Conservation (phyloP, 2,888 invertebrate species). For the Cheilosia soror region DNA sequence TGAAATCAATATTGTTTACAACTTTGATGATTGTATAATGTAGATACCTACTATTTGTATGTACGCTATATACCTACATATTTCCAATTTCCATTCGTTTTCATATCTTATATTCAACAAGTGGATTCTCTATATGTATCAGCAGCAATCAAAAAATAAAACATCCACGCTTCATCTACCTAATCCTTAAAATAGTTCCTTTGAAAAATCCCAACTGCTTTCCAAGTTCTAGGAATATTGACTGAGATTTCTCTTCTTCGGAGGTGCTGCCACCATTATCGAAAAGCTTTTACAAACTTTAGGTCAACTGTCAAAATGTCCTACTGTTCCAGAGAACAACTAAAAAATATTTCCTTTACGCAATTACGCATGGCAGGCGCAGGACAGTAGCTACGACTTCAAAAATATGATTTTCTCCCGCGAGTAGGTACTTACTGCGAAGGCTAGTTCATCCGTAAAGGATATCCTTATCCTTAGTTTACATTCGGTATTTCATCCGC, state of each 20-base stretch:
- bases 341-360: slow-evolving; percentile 30
- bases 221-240: background rate
- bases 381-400: slow-evolving; percentile 2
- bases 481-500: slow-evolving; percentile 53
- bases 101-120: too few relatives aligned
- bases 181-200: background rate
- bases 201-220: background rate
- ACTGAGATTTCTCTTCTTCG: background rate
- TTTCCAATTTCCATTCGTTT: too few relatives aligned
- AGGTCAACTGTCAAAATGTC: slow-evolving; percentile 57
- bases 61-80: too few relatives aligned
- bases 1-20: too few relatives aligned
- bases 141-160: background rate
- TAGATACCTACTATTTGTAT: too few relatives aligned
- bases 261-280: slow-evolving; percentile 21
- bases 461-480: slow-evolving; percentile 59
- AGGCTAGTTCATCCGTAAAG: slow-evolving; percentile 39
- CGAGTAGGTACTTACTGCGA: slow-evolving; percentile 42
- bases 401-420: slow-evolving; percentile 39
- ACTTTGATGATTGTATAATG: too few relatives aligned
- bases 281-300: slow-evolving; percentile 26
- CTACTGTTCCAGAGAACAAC: slow-evolving; percentile 18
- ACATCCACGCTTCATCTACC: background rate
- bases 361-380: slow-evolving; percentile 57
- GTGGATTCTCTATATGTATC: background rate